phyloP scores from a whole-genome alignment of 2,888 invertebrate species.

The Acanthococcus lagerstroemiae region DNA sequence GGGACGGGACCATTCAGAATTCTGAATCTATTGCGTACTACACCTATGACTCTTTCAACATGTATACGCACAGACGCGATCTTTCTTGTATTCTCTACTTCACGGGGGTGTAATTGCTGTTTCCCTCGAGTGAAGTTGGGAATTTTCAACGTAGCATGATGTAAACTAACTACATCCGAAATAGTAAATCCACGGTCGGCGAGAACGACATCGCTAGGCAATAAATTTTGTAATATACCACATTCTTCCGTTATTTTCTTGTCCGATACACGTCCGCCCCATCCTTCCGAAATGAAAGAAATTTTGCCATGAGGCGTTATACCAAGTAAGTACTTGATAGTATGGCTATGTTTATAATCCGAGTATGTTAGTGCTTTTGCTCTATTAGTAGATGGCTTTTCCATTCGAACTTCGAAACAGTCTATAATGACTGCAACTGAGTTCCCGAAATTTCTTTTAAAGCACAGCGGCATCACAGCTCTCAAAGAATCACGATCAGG shows the following conservation, averaged over 20 bases:
- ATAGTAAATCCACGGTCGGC: conserved; percentile 37
- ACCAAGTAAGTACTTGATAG: conserved; percentile 36
- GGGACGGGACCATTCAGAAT: conserved; percentile 1
- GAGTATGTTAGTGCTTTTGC: conserved; percentile 38
- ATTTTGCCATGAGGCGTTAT: conserved; percentile 39
- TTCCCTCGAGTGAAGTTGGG: conserved; percentile 4
- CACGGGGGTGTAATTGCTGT: background rate
- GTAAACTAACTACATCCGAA: conserved; percentile 28
- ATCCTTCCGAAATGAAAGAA: conserved; percentile 40
- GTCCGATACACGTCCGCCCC: conserved; percentile 39
- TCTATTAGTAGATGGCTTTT: conserved; percentile 37
- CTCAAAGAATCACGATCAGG: too few relatives aligned
- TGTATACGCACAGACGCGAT: conserved; percentile 7
- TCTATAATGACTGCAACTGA: conserved; percentile 37
- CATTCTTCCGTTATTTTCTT: conserved; percentile 34
- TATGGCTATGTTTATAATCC: too few relatives aligned
- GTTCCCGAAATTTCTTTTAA: too few relatives aligned
- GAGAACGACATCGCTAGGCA: conserved; percentile 33
- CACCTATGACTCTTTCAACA: conserved; percentile 16
- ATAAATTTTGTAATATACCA: conserved; percentile 34
- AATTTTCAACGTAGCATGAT: background rate
- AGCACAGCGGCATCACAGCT: too few relatives aligned
- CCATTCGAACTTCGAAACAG: conserved; percentile 39
- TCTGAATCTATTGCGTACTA: conserved; percentile 2
- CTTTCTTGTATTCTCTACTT: conserved; percentile 1